phyloP scores from a whole-genome alignment of 2,888 invertebrate genomes.

The Ophioninae sp. region DNA sequence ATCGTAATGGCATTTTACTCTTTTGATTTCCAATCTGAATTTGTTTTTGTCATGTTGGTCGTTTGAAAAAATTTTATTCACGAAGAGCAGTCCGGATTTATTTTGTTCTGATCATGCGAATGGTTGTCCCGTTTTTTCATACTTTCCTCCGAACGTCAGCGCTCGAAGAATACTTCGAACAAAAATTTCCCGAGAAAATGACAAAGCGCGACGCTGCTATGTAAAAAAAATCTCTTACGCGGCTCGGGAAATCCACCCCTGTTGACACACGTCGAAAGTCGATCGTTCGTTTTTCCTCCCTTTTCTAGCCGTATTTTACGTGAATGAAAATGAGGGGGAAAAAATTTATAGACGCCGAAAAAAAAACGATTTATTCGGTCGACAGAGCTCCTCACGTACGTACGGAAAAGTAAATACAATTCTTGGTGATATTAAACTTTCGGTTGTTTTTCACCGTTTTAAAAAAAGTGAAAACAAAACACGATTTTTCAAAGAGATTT shows the following conservation, averaged over 20 bases:
- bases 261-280: constrained; percentile 35
- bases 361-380: neutral
- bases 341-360: neutral
- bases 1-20: neutral
- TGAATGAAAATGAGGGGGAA: neutral
- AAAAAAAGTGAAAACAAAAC: neutral
- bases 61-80: neutral
- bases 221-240: constrained; percentile 31
- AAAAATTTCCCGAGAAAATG: constrained; percentile 29
- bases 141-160: constrained; percentile 7
- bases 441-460: neutral
- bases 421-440: neutral
- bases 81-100: neutral
- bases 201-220: constrained; percentile 27
- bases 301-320: neutral
- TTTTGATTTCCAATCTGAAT: neutral
- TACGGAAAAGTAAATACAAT: neutral
- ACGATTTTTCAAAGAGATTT: no score
- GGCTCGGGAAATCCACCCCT: constrained; percentile 34
- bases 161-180: constrained; percentile 29
- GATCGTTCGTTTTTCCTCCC: constrained; percentile 20
- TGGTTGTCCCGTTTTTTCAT: neutral
- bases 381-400: neutral
- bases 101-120: constrained; percentile 16
- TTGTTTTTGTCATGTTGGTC: neutral